These are phyloP conservation scores for Mionectes olivaceus DNA, from an alignment of 2,797 vertebrate species.

Conservation along the genomic window DNA sequence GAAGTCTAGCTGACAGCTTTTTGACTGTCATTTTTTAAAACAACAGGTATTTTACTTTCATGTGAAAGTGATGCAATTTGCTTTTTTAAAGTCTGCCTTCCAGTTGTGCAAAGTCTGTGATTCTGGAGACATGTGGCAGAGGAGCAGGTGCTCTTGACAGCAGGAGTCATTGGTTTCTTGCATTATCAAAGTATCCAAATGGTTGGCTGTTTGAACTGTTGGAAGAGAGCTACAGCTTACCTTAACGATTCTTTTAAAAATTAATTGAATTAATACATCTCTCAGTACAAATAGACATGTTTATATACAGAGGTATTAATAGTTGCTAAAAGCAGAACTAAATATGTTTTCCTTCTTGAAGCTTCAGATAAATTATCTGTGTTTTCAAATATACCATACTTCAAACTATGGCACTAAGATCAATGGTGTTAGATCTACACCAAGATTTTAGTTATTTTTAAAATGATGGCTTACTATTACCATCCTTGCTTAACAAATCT, in stretches of 20 bases:
- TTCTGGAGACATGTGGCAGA: neutral
- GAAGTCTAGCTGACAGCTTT: neutral
- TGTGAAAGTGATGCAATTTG: neutral
- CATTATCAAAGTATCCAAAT: neutral
- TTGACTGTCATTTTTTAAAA: neutral
- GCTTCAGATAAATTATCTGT: neutral
- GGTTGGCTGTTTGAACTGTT: neutral
- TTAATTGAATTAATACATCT: neutral
- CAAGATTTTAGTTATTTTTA: neutral
- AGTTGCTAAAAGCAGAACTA: neutral
- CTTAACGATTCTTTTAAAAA: neutral
- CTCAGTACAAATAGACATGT: neutral
- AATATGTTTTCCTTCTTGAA: neutral
- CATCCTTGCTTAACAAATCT: neutral
- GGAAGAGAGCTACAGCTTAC: neutral
- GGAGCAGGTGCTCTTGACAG: neutral
- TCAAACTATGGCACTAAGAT: neutral
- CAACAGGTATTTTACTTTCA: neutral
- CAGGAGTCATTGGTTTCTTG: neutral
- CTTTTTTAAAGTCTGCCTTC: neutral
- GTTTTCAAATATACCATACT: neutral
- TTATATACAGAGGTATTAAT: neutral
- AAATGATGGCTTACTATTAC: neutral
- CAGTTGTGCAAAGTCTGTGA: neutral
- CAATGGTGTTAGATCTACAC: neutral